Base-by-base conservation (phyloP, 2,113 vertebrate genomes). In the Boulengeromyrus knoepffleri region DNA sequence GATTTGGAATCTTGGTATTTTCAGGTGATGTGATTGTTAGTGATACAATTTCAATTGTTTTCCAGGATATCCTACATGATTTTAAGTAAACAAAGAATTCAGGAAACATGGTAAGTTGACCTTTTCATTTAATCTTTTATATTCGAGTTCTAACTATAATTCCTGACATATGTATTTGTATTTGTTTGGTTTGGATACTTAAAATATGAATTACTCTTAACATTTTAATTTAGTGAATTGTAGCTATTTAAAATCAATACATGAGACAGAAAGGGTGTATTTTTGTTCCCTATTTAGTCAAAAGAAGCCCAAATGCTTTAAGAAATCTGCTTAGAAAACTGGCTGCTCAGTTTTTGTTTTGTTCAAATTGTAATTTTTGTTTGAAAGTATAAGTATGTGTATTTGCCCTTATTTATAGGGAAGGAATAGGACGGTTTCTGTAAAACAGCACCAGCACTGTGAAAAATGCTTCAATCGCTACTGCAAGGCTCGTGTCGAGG, bases 391-490 rank as follows among this genome's bases (percentile, higher is more conserved):
- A 39, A 45, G 39, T 17, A 45, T 88, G 49, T 53, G 62, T 53
- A 21, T 85, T 85, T 31, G 10, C 21, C 15, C 83, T 85, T 31
- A 1, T 46, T 46, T 87, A 49, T 92, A 98, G 97, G 95, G 94
- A 85, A 96, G 89, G 91, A 93, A 92, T 45, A 95, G 89, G 62
- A 95, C 91, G 88, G 92, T 94, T 47, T 90, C 92, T 12, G 87
- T 93, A 12, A 96, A 92, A 89, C 94, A 96, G 58, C 99, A 99
- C 93, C 94, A 90, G 39, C 98, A 99, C 94, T 99, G 99, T 21
- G 97, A 97, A 85, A 95, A 91, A 92, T 99, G 99, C 88, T 96
- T 97, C 96, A 97, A 90, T 91, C 95, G 95, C 45, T 95, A 97
- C 92, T 99, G 99, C 94, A 95, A 91, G 0, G 90, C 93, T 0